Evolutionary conservation across 2,113 vertebrate species (phyloP), one percentile per base, ranked within the genome.

Genomic region (Bostrychus sinensis): DNA sequence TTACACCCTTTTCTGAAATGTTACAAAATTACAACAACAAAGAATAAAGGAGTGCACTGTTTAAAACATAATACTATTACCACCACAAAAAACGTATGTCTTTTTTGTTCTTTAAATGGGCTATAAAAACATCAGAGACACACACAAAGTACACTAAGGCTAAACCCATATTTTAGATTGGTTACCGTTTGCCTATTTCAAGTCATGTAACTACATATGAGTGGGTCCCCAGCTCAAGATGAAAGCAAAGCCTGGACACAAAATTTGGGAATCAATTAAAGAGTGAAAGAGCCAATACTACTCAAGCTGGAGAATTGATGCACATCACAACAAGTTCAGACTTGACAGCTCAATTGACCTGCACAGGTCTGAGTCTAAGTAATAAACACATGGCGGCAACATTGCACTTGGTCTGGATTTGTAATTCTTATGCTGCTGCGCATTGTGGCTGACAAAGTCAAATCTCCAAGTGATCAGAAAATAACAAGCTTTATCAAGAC

Each of bases 231-330:
- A 22, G 37, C 46, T 20, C 54, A 41, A 65, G 56, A 70, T 72
- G 34, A 71, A 77, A 70, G 57, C 23, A 17, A 13, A 56, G 38
- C 2, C 13, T 32, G 13, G 39, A 25, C 13, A 20, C 53, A 58
- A 19, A 59, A 50, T 19, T 55, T 54, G 50, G 36, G 36, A 72
- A 76, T 65, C 55, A 75, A 66, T 72, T 62, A 38, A 43, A 39
- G 22, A 70, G n/a, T 63, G 62, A 65, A 65, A 42, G 20, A 17
- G 32, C 45, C 45, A 60, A 60, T 66, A n/a, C 67, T 20, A 50
- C 58, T 66, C 46, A 37, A 59, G 34, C 41, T 42, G 56, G 8
- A 70, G 43, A 58, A 66, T 6, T 42, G 59, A 66, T 53, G 53
- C 7, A 38, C 75, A 67, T 59, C 61, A 28, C 14, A 11, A 38